A percentile compares a stretch with the other conserved stretches of the same genome.
phyloP scores from a whole-genome alignment of 2,113 vertebrate species.

The Bujurquina vittata region DNA sequence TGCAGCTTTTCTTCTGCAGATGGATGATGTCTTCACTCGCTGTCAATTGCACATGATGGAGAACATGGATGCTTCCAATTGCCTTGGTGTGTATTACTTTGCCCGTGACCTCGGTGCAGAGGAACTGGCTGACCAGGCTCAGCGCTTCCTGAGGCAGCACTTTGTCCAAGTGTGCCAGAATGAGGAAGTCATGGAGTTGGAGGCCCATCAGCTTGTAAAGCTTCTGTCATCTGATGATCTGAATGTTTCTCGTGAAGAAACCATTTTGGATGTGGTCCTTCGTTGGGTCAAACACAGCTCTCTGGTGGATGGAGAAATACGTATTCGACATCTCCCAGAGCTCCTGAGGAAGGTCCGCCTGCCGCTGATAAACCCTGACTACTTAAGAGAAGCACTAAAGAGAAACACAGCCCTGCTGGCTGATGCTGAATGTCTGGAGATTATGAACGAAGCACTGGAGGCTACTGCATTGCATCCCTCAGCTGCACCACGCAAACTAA shows the following conservation, averaged over 20 bases:
- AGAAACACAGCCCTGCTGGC: constrained; percentile 88
- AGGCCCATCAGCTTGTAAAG: constrained; percentile 86
- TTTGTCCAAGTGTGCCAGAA: constrained; percentile 92
- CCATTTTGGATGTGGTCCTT: constrained; percentile 91
- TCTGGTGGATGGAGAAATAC: constrained; percentile 63
- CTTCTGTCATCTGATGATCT: constrained; percentile 93
- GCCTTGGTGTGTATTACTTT: constrained; percentile 92
- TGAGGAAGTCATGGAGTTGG: constrained; percentile 92
- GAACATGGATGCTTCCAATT: constrained; percentile 96
- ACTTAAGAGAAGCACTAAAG: constrained; percentile 85
- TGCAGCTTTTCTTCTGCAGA: constrained; percentile 92
- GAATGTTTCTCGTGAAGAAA: constrained; percentile 92
- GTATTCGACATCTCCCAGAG: constrained; percentile 82
- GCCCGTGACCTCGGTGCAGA: constrained; percentile 92
- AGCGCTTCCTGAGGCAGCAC: constrained; percentile 87
- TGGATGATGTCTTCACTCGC: constrained; percentile 88
- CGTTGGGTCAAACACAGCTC: constrained; percentile 86
- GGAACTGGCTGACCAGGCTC: constrained; percentile 87
- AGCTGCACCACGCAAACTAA: constrained; percentile 79
- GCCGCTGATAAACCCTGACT: constrained; percentile 85
- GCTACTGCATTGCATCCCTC: constrained; percentile 73
- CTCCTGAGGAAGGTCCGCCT: constrained; percentile 91
- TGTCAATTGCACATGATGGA: constrained; percentile 92
- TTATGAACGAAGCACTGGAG: constrained; percentile 76
- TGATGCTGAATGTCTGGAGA: constrained; percentile 82